Evolutionary conservation across 2,888 invertebrate species (phyloP), one percentile per base, ranked within the genome.

Genomic region (Drosophila austrosaltans): DNA sequence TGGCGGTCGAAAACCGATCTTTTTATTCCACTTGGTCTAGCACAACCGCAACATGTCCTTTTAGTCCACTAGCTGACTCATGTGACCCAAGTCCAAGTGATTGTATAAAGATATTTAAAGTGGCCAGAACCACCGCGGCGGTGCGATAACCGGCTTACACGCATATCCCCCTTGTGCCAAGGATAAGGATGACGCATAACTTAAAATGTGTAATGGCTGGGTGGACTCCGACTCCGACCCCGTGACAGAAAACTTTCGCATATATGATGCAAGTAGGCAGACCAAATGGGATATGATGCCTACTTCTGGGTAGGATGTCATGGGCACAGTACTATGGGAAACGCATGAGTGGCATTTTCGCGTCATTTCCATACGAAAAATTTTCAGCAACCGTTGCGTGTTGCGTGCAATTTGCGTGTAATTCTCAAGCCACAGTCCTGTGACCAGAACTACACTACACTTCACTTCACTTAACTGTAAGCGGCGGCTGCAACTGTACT

Each of bases 391-490:
- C 44, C 20, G 48, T 84, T 61, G 83, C 83, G 89, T 84, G 83
- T 83, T 88, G 83, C 89, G 83, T 84, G 89, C 83, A 84, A 88
- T 84, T 84, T 84, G 83, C 81, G 89, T 88, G 89, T 88, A 84
- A 88, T 88, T 78, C 81, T 74, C 63, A 74, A 36, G 56, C 58
- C 57, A 39, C 56, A 36, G 16, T 16, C 40, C 16, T 7, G 16
- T 16, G 97, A 63, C 44, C 44, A 48, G 44, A 8, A 48, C 44
- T 44, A 20, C 42, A 42, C 44, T 44, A 44, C 10, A 48, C 44
- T 48, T 20, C 44, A 48, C 48, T 48, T 48, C 48, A 48, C 48
- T 48, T 48, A 48, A 48, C 48, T 48, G 22, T 25, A 95, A n/a
- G 28, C 40, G 22, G 60, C 39, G 16, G 10, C 40, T 78, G 77